These are phyloP conservation scores for Eira barbara DNA, from an alignment of 2,113 vertebrate species.

Conservation along the genomic window DNA sequence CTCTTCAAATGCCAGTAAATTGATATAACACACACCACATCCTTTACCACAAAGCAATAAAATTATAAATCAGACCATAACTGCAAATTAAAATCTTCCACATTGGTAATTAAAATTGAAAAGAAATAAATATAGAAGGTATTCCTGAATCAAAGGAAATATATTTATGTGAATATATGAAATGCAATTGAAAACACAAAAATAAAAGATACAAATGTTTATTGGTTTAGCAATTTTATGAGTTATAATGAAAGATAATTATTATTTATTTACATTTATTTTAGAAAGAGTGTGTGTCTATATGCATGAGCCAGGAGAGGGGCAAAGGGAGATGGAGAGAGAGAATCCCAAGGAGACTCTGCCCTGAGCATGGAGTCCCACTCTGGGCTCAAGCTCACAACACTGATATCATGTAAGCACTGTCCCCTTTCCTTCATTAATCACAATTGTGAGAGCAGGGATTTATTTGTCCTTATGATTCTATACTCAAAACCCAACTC, in stretches of 20 bases:
- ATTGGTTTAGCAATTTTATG: background rate
- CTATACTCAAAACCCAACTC: background rate
- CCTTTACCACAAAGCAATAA: background rate
- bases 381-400: too few relatives aligned
- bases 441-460: background rate
- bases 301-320: too few relatives aligned
- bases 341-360: too few relatives aligned
- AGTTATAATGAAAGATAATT: background rate
- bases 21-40: background rate
- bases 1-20: background rate
- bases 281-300: too few relatives aligned
- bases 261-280: too few relatives aligned
- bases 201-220: background rate
- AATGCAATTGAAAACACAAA: background rate
- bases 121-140: background rate
- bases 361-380: too few relatives aligned
- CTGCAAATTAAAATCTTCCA: background rate
- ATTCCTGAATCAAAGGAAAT: background rate
- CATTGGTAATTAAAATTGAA: background rate
- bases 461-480: background rate
- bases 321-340: too few relatives aligned
- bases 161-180: background rate
- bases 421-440: background rate
- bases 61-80: background rate
- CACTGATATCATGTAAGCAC: background rate